These are phyloP conservation scores for Symphodus melops DNA, from an alignment of 2,113 vertebrate species.

Conservation along the genomic window DNA sequence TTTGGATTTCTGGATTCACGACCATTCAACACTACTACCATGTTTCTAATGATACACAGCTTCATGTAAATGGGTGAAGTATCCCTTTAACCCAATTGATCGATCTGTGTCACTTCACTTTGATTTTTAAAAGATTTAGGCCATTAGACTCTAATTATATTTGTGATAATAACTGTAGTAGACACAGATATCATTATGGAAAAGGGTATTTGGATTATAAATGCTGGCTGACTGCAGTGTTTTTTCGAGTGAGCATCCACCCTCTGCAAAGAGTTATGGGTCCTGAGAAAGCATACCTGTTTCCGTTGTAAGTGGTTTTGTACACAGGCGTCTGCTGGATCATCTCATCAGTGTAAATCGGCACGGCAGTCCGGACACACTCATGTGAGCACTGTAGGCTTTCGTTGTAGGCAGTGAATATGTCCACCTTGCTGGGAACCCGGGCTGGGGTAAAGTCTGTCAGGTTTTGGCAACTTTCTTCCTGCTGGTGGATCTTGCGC, in stretches of 20 bases:
- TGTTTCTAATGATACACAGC: too few species aligned
- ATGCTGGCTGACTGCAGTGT: background rate
- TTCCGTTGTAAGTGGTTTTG: slow-evolving; percentile 95
- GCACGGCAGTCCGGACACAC: slow-evolving; percentile 91
- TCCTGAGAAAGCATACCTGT: slow-evolving; percentile 84
- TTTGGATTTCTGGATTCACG: too few species aligned
- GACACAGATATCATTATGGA: background rate
- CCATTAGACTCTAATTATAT: slow-evolving; percentile 1
- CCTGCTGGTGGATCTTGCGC: slow-evolving; percentile 96
- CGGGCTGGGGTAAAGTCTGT: slow-evolving; percentile 95
- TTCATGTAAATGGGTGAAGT: too few species aligned
- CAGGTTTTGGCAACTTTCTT: slow-evolving; percentile 98
- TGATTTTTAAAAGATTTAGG: slow-evolving; percentile 2
- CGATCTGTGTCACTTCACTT: background rate
- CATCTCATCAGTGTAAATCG: slow-evolving; percentile 92
- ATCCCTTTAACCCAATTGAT: slow-evolving; percentile 16
- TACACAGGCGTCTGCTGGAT: slow-evolving; percentile 92
- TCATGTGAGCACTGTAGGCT: slow-evolving; percentile 97
- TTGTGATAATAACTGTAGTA: background rate
- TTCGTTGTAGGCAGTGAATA: slow-evolving; percentile 98
- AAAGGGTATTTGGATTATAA: background rate
- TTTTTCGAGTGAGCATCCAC: background rate
- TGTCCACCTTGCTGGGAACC: slow-evolving; percentile 96
- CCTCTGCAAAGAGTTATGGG: background rate
- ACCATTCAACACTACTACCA: too few species aligned